Base-by-base conservation (phyloP, 2,797 vertebrate genomes). In the Phataginus tricuspis region DNA sequence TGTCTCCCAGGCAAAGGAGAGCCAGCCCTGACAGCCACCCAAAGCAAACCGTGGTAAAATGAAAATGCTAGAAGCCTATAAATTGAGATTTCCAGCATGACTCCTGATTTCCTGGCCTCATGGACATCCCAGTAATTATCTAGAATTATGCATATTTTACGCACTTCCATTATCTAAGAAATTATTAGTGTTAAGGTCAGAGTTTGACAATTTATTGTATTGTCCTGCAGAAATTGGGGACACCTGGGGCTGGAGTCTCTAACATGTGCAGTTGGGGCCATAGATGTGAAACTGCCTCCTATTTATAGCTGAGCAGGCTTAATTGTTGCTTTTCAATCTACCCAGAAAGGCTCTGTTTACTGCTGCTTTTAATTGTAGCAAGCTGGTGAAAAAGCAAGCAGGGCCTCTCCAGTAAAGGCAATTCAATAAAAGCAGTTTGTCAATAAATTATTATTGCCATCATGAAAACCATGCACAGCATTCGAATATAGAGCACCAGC, bases 291-390 rank as follows among this genome's bases (percentile, higher is more conserved):
- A 34, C 72, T 82, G 68, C 29, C n/a, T 96, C 80, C 95, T 96
- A 97, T 97, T 97, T 97, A 95, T 97, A 97, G 90, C 92, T 55
- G 49, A 82, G 64, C 63, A 87, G 80, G 91, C 86, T 90, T 96
- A 97, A 98, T 97, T 87, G 64, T 94, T 88, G 91, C 93, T 95
- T 97, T 97, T 95, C 93, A 88, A 53, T 95, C 90, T 94, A 94
- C 96, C 96, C 88, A 96, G 94, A 97, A 98, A 96, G 61, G 34
- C 93, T 96, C 78, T 97, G 93, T 97, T 97, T 97, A 96, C 94
- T 93, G 92, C 91, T 97, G 92, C 91, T 97, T 95, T 97, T 98
- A 97, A 97, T 97, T 97, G 96, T 89, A 92, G 71, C 95, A 97
- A 92, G 80, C 80, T 96, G 84, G 77, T 96, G 83, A 86, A 96